Conservation (phyloP, 1,140 invertebrate species). For the Drosophila lacertosa region DNA sequence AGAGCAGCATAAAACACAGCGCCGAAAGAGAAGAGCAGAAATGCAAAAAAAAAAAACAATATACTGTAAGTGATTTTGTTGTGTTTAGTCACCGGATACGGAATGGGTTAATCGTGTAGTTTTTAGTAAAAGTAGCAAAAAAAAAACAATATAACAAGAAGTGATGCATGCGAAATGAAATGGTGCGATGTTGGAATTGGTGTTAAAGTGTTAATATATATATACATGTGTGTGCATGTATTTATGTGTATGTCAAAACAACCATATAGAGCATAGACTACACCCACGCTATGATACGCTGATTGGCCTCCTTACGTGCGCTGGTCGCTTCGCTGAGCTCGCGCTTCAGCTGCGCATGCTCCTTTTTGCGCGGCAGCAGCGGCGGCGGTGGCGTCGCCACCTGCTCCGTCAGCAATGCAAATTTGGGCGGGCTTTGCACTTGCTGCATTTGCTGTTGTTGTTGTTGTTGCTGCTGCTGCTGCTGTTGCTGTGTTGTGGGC, state of each 20-base stretch:
- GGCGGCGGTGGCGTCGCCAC: constrained; percentile 48
- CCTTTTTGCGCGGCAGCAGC: constrained; percentile 63
- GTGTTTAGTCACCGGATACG: constrained; percentile 54
- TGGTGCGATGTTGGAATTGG: constrained; percentile 39
- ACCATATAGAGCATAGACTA: constrained; percentile 76
- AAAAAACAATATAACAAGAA: neutral
- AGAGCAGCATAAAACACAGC: constrained; percentile 10
- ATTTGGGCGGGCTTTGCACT: constrained; percentile 62
- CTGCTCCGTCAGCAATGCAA: constrained; percentile 59
- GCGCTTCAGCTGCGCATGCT: constrained; percentile 81
- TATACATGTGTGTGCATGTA: neutral
- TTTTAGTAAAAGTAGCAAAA: neutral
- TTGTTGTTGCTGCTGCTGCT: constrained; percentile 1
- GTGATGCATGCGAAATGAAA: constrained; percentile 47
- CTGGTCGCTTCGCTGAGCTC: constrained; percentile 85
- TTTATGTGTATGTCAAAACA: neutral
- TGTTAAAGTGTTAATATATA: neutral
- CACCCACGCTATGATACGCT: constrained; percentile 85
- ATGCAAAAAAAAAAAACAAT: constrained; percentile 48
- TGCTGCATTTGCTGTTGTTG: constrained; percentile 5
- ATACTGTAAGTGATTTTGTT: constrained; percentile 51
- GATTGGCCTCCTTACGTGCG: constrained; percentile 85
- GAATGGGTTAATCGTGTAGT: constrained; percentile 27
- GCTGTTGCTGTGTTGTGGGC: constrained; percentile 1
- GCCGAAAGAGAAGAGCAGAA: constrained; percentile 65